These are phyloP conservation scores for Leucopsar rothschildi DNA, from an alignment of 2,113 vertebrate species.

Conservation along the genomic window DNA sequence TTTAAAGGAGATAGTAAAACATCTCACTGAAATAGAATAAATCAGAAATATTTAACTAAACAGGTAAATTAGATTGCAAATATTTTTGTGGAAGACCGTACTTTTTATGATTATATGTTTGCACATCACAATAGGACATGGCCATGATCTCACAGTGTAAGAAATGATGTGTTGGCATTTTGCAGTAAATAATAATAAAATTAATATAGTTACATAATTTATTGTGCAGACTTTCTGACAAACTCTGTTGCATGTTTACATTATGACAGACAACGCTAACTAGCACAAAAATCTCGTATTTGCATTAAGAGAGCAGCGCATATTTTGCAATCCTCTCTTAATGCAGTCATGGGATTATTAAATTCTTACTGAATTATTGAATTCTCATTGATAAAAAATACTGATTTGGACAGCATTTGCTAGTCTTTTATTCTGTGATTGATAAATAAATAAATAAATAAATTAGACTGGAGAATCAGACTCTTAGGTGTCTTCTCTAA, in stretches of 20 bases:
- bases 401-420: not conserved
- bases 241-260: not conserved
- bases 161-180: not conserved
- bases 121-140: too few species aligned
- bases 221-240: not conserved
- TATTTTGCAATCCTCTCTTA: not conserved
- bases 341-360: not conserved
- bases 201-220: not conserved
- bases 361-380: not conserved
- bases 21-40: not conserved
- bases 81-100: not conserved
- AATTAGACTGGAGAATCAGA: not conserved
- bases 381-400: not conserved
- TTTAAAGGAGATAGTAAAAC: not conserved
- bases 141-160: not conserved
- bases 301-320: rapidly evolving
- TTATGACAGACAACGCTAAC: not conserved
- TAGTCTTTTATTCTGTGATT: not conserved
- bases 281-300: not conserved
- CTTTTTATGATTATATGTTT: not conserved
- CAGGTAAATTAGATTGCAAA: not conserved
- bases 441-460: not conserved
- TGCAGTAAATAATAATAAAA: not conserved
- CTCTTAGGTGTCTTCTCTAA: not conserved
- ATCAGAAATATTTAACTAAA: not conserved